A percentile compares a stretch with the other conserved stretches of the same genome.
Evolutionary conservation across 2,113 vertebrate genomes (phyloP).

Genomic region (Merops nubicus): DNA sequence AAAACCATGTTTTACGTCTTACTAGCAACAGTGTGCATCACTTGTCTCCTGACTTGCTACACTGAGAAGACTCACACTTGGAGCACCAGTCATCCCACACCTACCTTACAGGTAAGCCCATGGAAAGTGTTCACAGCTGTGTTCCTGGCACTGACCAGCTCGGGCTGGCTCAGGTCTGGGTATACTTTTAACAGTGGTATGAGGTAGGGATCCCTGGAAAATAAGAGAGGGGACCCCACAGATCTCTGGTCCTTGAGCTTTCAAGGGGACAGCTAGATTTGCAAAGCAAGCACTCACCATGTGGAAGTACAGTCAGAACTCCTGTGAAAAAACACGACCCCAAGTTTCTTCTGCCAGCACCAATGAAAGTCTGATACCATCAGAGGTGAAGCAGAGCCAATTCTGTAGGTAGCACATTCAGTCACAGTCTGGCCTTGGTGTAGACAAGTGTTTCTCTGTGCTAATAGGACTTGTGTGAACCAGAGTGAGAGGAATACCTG

Average conservation of each 20-base stretch:
- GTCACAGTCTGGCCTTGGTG: neutral
- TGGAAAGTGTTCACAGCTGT: neutral
- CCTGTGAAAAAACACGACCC: neutral
- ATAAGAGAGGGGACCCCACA: neutral
- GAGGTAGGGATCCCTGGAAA: neutral
- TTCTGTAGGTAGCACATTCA: neutral
- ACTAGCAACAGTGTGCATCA: neutral
- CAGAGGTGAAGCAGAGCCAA: neutral
- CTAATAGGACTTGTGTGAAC: neutral
- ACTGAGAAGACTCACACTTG: rapidly evolving
- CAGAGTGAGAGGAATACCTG: neutral
- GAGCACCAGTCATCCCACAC: neutral
- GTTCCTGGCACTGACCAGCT: neutral
- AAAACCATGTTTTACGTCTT: neutral
- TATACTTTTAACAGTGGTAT: neutral
- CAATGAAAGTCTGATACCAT: neutral
- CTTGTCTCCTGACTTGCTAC: neutral
- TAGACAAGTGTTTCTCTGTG: neutral
- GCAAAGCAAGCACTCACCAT: neutral
- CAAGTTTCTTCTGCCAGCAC: rapidly evolving
- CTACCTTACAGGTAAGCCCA: neutral
- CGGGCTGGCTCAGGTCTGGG: neutral
- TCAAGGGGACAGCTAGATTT: neutral
- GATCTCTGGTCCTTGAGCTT: neutral
- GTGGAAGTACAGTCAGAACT: neutral